A percentile compares a stretch with the other conserved stretches of the same genome.
Conservation (phyloP, 2,113 vertebrate genomes). For the Bombycilla garrulus region DNA sequence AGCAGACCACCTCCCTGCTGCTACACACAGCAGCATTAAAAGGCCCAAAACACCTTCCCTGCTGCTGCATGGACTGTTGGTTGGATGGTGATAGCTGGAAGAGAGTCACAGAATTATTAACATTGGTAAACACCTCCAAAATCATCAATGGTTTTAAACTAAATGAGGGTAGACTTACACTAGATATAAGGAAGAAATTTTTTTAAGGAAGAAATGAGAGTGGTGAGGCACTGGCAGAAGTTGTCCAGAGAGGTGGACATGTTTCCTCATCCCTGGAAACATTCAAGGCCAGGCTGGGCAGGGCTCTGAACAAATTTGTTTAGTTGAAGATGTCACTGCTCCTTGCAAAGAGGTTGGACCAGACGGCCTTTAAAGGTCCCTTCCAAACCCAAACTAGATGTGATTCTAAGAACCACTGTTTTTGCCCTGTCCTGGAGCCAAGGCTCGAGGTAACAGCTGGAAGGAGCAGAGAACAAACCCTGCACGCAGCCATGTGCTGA, state of each 20-base stretch:
- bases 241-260: neutral
- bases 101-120: neutral
- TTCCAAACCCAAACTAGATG: neutral
- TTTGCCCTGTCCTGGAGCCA: neutral
- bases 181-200: neutral
- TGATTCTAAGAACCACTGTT: neutral
- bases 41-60: neutral
- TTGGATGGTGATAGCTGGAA: neutral
- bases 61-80: neutral
- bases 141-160: neutral
- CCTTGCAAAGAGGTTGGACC: no score
- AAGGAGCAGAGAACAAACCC: neutral
- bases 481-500: fast-evolving
- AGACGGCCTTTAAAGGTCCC: neutral
- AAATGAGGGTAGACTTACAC: neutral
- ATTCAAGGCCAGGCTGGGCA: neutral
- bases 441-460: neutral
- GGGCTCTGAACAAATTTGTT: neutral
- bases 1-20: neutral
- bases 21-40: neutral
- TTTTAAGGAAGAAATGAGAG: neutral
- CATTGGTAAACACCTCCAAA: neutral
- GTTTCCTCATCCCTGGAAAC: neutral
- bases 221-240: neutral
- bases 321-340: neutral